These are phyloP conservation scores for Melozone crissalis DNA, from an alignment of 2,113 vertebrate species.

Conservation along the genomic window DNA sequence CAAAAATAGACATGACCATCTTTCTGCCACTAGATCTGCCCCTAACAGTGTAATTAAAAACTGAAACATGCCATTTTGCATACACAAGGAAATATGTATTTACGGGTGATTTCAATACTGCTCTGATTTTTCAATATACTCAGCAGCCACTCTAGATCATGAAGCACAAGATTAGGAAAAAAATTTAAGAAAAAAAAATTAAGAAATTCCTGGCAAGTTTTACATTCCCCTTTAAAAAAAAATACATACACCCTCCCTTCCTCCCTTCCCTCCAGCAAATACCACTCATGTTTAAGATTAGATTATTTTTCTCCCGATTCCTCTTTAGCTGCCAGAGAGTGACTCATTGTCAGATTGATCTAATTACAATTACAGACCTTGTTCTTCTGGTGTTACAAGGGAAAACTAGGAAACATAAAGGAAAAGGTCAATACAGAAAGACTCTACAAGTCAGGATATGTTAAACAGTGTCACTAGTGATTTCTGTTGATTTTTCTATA, in stretches of 20 bases:
- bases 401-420: slow-evolving; percentile 15
- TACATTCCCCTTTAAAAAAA: slow-evolving; percentile 22
- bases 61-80: background rate
- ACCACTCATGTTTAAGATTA: slow-evolving; percentile 66
- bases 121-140: background rate
- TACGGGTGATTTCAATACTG: background rate
- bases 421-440: slow-evolving; percentile 40
- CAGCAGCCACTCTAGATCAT: background rate
- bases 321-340: slow-evolving; percentile 27
- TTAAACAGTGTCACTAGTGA: background rate
- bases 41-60: background rate
- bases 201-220: slow-evolving; percentile 53
- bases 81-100: background rate
- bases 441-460: background rate
- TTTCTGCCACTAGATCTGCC: background rate
- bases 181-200: background rate
- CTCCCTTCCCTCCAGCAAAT: slow-evolving; percentile 56
- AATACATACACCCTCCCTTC: slow-evolving; percentile 17
- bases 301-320: slow-evolving; percentile 49
- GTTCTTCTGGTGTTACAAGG: slow-evolving; percentile 31
- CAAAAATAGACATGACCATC: background rate
- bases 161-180: background rate
- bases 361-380: slow-evolving; percentile 52
- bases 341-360: slow-evolving; percentile 59
- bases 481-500: background rate